Base-by-base conservation (phyloP, 2,888 invertebrate genomes). In the Hymenopus coronatus region DNA sequence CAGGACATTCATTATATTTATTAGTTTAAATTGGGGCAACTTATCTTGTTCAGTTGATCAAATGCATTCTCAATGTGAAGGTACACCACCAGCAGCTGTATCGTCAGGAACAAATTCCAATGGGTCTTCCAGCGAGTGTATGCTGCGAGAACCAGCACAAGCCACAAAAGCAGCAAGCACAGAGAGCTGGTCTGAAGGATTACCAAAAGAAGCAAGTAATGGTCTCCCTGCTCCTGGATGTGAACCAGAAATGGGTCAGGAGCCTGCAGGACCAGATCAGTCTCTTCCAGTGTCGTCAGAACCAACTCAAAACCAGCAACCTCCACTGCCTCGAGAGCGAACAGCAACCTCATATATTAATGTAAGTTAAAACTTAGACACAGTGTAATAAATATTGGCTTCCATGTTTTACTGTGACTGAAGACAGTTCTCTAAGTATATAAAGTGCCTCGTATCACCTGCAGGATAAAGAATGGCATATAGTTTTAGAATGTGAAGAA, bases 281-380 rank as follows among this genome's bases (percentile, higher is more conserved):
- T 93, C 93, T 25, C 90, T 93, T 88, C 93, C 93, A 8, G 93
- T 93, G 6, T 85, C 90, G 14, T 85, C 90, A 28, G 90, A 90
- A 33, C 90, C 90, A 9, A 85, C 82, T 33, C 83, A 20, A 30
- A 84, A 46, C 15, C 85, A 82, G 20, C 89, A 85, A 54, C 94
- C 95, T 90, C 93, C 94, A 20, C 92, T 93, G 28, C 94, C 94
- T 90, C 94, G 93, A 91, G 95, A 95, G 92, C 93, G 95, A 91
- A 95, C 95, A 92, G 95, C 94, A 89, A 95, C 95, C 91, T 95
- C 95, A 88, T 95, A 95, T 92, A 94, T 95, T 92, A 95, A 95
- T 93, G 95, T 95, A 93, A 93, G 93, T 54, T 54, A 54, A 6
- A 54, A 20, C 2, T 9, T 40, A 40, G 7, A 40, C 9, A 40